Conservation (phyloP, 2,113 vertebrate species). For the Mus spicilegus region DNA sequence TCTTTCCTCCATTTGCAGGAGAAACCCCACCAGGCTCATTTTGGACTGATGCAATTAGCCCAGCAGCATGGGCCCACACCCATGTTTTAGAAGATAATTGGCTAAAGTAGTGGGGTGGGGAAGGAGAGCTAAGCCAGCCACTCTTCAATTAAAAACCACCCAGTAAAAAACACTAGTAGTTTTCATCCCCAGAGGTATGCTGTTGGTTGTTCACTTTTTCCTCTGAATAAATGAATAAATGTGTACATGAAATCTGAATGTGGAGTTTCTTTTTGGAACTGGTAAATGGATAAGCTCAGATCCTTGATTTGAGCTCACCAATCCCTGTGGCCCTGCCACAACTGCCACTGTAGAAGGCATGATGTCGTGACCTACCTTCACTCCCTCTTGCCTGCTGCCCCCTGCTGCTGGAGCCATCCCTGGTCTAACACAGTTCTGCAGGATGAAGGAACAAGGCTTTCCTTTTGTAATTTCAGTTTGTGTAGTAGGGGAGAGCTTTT, state of each 20-base stretch:
- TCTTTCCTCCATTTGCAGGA: neutral
- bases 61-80: neutral
- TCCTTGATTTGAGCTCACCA: neutral
- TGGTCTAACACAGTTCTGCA: neutral
- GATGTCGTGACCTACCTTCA: rapidly evolving
- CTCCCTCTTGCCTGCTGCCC: no score
- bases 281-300: neutral
- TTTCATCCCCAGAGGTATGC: neutral
- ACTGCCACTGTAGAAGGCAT: neutral
- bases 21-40: neutral
- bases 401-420: neutral
- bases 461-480: neutral
- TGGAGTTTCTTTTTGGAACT: slow-evolving; percentile 15
- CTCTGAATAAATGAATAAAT: neutral
- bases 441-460: neutral
- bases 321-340: neutral
- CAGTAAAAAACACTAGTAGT: neutral
- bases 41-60: neutral
- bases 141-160: neutral
- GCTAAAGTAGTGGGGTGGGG: neutral
- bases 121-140: neutral
- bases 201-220: neutral
- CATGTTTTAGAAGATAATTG: neutral
- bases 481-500: neutral
- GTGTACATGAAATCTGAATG: neutral